Conservation (phyloP, 2,113 vertebrate genomes). For the Ophthalmolycus amberensis region DNA sequence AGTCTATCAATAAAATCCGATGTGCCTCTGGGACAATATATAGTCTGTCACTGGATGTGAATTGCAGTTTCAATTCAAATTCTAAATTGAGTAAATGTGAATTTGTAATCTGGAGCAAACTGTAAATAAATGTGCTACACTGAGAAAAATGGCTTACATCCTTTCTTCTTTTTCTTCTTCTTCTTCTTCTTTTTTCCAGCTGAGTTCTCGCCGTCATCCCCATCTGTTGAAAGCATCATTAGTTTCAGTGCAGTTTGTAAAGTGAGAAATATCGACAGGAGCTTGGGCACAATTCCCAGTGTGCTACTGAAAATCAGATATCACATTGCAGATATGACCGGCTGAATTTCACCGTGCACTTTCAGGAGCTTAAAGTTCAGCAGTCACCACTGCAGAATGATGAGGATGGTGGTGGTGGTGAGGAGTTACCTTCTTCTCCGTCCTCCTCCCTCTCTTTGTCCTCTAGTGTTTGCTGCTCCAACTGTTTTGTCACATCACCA, state of each 20-base stretch:
- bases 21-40: background rate
- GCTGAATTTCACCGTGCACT: conserved; percentile 19
- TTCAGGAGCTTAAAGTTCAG: conserved; percentile 27
- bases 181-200: conserved; percentile 80
- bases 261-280: conserved; percentile 58
- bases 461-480: conserved; percentile 91
- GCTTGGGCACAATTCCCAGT: conserved; percentile 49
- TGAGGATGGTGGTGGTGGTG: conserved; percentile 10
- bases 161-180: conserved; percentile 83
- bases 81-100: background rate
- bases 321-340: conserved; percentile 50
- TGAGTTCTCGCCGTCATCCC: conserved; percentile 79
- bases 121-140: conserved; percentile 2
- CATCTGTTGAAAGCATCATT: conserved; percentile 77
- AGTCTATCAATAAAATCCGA: background rate
- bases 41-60: background rate
- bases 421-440: conserved; percentile 88
- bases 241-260: conserved; percentile 57
- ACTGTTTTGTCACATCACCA: conserved; percentile 88
- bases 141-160: conserved; percentile 64
- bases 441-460: conserved; percentile 93
- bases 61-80: background rate
- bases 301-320: conserved; percentile 49
- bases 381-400: conserved; percentile 19
- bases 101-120: background rate